These are phyloP conservation scores for Delichon dasypus DNA, from an alignment of 2,797 vertebrate genomes.

Conservation along the genomic window DNA sequence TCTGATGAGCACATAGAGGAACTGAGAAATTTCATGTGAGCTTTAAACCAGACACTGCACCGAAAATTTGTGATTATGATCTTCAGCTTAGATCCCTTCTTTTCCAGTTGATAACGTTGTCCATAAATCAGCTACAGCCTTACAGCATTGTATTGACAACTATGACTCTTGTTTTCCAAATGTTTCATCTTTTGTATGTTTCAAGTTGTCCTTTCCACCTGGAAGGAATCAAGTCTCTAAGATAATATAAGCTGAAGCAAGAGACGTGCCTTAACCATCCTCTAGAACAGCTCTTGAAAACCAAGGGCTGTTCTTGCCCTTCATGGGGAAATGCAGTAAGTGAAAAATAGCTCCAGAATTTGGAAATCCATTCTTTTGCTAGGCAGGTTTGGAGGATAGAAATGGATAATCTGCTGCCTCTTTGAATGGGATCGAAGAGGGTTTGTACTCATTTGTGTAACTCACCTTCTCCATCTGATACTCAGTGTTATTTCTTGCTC, in stretches of 20 bases:
- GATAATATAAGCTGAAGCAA: not conserved
- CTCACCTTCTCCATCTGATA: conserved; percentile 75
- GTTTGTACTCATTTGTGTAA: not conserved
- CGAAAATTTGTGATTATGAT: not conserved
- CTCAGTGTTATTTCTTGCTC: conserved; percentile 69
- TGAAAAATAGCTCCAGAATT: not conserved
- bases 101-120: not conserved
- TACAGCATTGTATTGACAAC: not conserved
- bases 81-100: not conserved
- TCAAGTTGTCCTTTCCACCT: not conserved
- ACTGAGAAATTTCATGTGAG: not conserved
- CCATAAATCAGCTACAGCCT: not conserved
- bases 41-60: not conserved
- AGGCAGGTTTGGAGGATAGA: not conserved
- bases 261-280: not conserved
- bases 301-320: not conserved
- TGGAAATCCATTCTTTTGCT: not conserved
- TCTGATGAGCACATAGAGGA: not conserved
- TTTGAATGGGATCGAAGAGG: not conserved
- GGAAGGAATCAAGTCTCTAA: not conserved
- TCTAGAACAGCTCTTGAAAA: not conserved
- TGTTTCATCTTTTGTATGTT: not conserved
- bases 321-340: not conserved
- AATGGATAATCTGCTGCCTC: not conserved
- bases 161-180: not conserved